Evolutionary conservation across 2,113 vertebrate genomes (phyloP).

Genomic region (Caracal caracal): DNA sequence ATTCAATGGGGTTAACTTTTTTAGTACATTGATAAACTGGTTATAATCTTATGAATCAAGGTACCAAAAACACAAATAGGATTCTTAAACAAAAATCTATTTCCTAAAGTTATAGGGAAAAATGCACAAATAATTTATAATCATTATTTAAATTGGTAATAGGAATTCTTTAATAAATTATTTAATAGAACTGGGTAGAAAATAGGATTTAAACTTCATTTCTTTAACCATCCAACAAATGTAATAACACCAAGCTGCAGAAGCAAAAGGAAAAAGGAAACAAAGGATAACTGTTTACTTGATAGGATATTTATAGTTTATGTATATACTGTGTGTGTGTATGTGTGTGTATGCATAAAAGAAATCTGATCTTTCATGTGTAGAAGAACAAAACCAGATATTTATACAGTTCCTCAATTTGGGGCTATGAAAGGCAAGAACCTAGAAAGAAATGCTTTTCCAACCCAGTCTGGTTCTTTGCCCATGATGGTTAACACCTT

Average conservation of each 20-base stretch:
- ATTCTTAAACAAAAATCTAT: background rate
- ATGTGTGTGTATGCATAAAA: background rate
- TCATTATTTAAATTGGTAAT: background rate
- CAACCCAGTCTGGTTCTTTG: background rate
- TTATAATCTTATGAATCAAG: background rate
- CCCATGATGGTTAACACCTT: background rate
- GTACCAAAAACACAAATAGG: background rate
- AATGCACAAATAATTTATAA: background rate
- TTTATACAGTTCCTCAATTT: background rate
- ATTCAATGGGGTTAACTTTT: background rate
- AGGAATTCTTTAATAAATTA: background rate
- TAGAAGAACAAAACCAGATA: background rate
- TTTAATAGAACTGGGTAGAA: background rate
- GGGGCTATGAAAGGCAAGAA: background rate
- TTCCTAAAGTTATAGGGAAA: background rate
- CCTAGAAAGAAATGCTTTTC: constrained; percentile 11
- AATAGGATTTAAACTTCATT: background rate
- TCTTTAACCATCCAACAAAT: background rate
- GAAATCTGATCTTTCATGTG: background rate
- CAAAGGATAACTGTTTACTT: background rate
- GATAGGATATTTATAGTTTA: background rate
- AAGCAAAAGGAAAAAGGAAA: background rate
- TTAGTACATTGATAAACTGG: background rate
- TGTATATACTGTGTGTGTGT: background rate
- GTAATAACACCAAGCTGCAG: background rate